These are phyloP conservation scores for Tragelaphus oryx DNA, from an alignment of 2,797 vertebrate species.

Conservation along the genomic window DNA sequence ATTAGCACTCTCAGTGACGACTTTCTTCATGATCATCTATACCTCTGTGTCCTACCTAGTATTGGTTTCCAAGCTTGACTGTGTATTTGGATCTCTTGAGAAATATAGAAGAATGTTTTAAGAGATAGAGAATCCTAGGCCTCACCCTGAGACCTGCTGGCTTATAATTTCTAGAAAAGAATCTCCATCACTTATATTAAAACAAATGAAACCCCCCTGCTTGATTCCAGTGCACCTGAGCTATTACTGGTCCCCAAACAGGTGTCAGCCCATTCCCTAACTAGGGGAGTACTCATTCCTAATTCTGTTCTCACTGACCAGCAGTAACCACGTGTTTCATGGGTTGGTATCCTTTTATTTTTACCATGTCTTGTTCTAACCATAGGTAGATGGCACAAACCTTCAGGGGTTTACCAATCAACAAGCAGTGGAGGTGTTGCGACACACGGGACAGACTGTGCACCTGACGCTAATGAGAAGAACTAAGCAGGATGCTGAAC, in stretches of 20 bases:
- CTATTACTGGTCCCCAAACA: not conserved
- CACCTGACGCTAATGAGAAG: conserved; percentile 90
- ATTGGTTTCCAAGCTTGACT: not conserved
- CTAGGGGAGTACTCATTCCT: not conserved
- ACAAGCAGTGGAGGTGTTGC: conserved; percentile 94
- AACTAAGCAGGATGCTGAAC: conserved; percentile 84
- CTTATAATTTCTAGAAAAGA: not conserved
- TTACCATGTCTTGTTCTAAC: not conserved
- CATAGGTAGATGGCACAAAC: conserved; percentile 95
- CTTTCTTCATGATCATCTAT: not conserved
- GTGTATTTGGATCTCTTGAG: not conserved
- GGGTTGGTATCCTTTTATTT: not conserved
- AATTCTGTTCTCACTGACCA: not conserved
- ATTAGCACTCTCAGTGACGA: not conserved
- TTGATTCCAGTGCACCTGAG: not conserved
- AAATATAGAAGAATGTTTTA: not conserved
- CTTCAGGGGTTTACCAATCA: conserved; percentile 98
- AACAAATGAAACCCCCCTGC: not conserved
- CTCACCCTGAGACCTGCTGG: not conserved
- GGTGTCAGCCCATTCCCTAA: not conserved
- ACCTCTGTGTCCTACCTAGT: not conserved
- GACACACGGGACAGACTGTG: conserved; percentile 93
- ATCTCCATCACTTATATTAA: not conserved
- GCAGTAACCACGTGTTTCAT: not conserved
- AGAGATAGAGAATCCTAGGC: not conserved